Evolutionary conservation across 2,888 invertebrate species (phyloP).

Genomic region (Apamea epomidion): DNA sequence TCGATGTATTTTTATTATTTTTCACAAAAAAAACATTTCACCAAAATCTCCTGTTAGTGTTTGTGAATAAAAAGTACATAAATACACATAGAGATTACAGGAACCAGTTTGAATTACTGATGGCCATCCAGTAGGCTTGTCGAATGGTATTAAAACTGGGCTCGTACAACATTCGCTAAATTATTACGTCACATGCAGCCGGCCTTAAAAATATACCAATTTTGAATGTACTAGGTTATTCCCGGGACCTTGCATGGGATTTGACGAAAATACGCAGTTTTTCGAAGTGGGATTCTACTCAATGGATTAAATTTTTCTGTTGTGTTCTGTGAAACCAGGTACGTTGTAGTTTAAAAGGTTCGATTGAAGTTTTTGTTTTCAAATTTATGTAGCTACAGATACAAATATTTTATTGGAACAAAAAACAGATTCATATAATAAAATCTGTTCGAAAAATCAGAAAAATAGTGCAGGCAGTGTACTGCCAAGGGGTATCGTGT

Average conservation of each 20-base stretch:
- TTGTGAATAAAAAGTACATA: slow-evolving; percentile 1
- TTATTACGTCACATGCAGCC: slow-evolving; percentile 64
- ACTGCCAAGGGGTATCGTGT: not conserved
- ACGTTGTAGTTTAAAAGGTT: not conserved
- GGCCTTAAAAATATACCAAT: slow-evolving; percentile 60
- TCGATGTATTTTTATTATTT: not conserved
- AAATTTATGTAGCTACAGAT: not conserved
- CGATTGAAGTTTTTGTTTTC: not conserved
- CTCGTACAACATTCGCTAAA: slow-evolving; percentile 54
- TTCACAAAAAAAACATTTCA: not conserved
- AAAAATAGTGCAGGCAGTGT: not conserved
- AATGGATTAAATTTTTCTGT: not conserved
- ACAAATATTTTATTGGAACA: not conserved
- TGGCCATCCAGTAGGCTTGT: slow-evolving; percentile 36
- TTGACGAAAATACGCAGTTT: not conserved
- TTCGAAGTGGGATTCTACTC: not conserved
- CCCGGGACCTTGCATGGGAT: not conserved
- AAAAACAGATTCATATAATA: not conserved
- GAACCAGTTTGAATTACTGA: slow-evolving; percentile 60
- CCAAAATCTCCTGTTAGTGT: not conserved
- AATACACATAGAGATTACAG: slow-evolving; percentile 33
- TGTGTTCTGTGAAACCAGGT: not conserved
- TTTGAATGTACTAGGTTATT: slow-evolving; percentile 37
- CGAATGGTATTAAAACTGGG: slow-evolving; percentile 56
- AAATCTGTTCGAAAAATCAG: not conserved